phyloP scores from a whole-genome alignment of 2,888 invertebrate species.

The Diabrotica balteata region DNA sequence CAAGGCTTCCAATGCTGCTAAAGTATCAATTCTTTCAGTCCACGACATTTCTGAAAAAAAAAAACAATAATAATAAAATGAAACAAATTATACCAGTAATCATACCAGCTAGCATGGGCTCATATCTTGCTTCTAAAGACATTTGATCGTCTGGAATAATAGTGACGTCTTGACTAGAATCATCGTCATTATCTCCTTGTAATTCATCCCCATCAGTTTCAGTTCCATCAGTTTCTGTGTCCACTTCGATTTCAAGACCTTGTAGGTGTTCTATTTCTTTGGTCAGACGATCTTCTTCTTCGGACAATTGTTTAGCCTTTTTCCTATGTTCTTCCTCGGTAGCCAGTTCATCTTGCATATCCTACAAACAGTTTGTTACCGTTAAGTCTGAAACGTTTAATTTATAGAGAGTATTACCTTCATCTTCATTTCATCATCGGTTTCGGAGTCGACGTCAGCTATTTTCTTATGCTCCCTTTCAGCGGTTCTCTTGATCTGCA shows the following conservation, averaged over 20 bases:
- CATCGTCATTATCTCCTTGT: conserved; percentile 57
- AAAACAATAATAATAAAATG: conserved; percentile 8
- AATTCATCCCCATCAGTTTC: conserved; percentile 77
- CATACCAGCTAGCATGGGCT: conserved; percentile 70
- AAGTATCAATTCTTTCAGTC: conserved; percentile 84
- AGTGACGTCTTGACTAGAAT: conserved; percentile 35
- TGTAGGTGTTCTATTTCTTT: conserved; percentile 79
- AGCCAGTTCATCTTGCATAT: conserved; percentile 52
- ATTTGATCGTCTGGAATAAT: conserved; percentile 54
- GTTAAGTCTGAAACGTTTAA: not conserved
- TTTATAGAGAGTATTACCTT: conserved; percentile 20
- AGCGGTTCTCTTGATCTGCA: conserved; percentile 46
- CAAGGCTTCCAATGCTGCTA: conserved; percentile 78
- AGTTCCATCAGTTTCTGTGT: conserved; percentile 83
- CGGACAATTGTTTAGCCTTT: conserved; percentile 70
- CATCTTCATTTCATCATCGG: conserved; percentile 66
- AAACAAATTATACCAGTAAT: not conserved
- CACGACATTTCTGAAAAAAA: conserved; percentile 71
- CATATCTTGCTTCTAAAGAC: conserved; percentile 73
- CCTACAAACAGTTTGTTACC: conserved; percentile 16
- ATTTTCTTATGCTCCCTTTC: conserved; percentile 40
- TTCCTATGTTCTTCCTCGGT: conserved; percentile 76
- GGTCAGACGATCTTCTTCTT: conserved; percentile 78
- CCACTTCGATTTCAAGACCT: conserved; percentile 76
- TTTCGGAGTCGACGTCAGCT: conserved; percentile 68